These are phyloP conservation scores for Melieria omissa DNA, from an alignment of 2,888 invertebrate species.

Conservation along the genomic window DNA sequence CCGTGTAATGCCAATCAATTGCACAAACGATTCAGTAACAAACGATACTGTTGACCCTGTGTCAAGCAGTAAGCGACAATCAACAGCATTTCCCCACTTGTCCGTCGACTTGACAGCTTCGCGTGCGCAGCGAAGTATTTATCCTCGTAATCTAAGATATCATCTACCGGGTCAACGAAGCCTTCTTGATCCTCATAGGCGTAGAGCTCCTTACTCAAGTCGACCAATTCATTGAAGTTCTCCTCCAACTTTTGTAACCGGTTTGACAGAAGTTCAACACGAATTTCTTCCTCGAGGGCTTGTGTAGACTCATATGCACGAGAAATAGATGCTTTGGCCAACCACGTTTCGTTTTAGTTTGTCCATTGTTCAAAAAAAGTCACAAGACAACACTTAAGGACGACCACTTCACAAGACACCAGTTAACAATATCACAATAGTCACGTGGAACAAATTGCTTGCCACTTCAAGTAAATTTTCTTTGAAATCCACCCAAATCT, in stretches of 20 bases:
- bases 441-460: too few relatives aligned
- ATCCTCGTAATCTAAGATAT: background rate
- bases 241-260: slow-evolving; percentile 10
- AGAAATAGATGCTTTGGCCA: slow-evolving; percentile 1
- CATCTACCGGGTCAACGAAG: slow-evolving; percentile 8
- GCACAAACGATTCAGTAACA: slow-evolving; percentile 30
- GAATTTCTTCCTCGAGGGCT: background rate
- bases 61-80: slow-evolving; percentile 25
- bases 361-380: too few relatives aligned
- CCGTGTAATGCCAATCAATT: too few relatives aligned
- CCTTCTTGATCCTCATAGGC: background rate
- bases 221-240: too few relatives aligned
- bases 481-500: too few relatives aligned
- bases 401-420: too few relatives aligned
- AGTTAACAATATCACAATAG: too few relatives aligned
- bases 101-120: slow-evolving; percentile 6
- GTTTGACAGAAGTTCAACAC: background rate
- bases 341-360: too few relatives aligned
- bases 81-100: background rate
- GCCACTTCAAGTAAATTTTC: too few relatives aligned
- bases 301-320: too few relatives aligned
- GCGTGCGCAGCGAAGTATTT: slow-evolving; percentile 1
- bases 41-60: slow-evolving; percentile 28
- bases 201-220: slow-evolving; percentile 10
- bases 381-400: too few relatives aligned